These are phyloP conservation scores for Drosophila insularis DNA, from an alignment of 1,140 invertebrate genomes.

Conservation along the genomic window DNA sequence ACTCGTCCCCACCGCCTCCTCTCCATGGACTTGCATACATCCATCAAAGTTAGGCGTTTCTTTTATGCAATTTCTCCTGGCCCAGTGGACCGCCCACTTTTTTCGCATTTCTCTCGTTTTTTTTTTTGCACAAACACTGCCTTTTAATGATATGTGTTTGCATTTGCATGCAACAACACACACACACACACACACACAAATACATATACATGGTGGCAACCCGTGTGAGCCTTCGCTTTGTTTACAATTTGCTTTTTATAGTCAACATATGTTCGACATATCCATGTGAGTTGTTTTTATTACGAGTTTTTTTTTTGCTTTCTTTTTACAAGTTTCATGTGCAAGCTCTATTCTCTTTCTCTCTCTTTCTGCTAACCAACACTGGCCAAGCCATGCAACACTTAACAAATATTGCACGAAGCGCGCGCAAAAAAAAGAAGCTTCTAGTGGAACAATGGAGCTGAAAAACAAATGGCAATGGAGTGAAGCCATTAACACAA, in stretches of 20 bases:
- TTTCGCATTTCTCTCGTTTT: constrained; percentile 31
- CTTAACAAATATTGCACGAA: constrained; percentile 37
- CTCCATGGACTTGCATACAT: background rate
- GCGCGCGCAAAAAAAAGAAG: constrained; percentile 23
- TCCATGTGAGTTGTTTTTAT: constrained; percentile 45
- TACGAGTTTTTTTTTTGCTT: constrained; percentile 38
- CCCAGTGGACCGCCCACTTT: constrained; percentile 35
- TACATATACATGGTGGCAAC: constrained; percentile 2
- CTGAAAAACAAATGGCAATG: constrained; percentile 61
- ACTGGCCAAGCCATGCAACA: constrained; percentile 37
- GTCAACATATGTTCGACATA: constrained; percentile 69
- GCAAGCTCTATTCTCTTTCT: constrained; percentile 13
- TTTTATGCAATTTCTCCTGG: constrained; percentile 28
- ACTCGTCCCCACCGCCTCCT: constrained; percentile 8
- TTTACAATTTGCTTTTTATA: constrained; percentile 71
- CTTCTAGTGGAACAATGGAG: constrained; percentile 58
- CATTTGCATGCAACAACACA: constrained; percentile 26
- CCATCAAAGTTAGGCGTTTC: constrained; percentile 8
- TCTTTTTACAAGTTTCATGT: constrained; percentile 32
- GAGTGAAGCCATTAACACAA: constrained; percentile 70
- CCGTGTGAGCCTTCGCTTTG: constrained; percentile 43
- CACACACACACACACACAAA: constrained; percentile 6
- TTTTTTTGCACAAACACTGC: constrained; percentile 31
- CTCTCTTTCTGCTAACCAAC: constrained; percentile 49
- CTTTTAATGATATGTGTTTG: constrained; percentile 65